Evolutionary conservation across 2,797 vertebrate genomes (phyloP), one percentile per base, ranked within the genome.

Genomic region (Gallinago nigripennis): DNA sequence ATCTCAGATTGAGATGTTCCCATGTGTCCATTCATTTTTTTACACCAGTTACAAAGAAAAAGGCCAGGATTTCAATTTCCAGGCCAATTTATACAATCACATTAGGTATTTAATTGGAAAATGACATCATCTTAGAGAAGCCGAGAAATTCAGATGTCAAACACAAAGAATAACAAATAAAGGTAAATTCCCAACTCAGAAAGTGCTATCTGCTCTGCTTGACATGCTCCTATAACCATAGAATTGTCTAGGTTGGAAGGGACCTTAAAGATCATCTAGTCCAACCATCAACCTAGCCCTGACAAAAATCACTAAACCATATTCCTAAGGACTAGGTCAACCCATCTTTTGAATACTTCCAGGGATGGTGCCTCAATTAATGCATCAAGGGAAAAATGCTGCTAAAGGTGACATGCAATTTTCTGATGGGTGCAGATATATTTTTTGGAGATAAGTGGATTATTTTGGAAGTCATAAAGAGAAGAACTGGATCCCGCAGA

Each of bases 141-240:
- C 45, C 45, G 37, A 89, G 41, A 87, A 95, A 93, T 78, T 75
- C 72, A 68, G 31, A 89, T 58, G 72, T 93, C 79, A 88, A 90
- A 88, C 45, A 75, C 17, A 66, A 91, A 77, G 33, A 85, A 68
- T 53, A 92, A 83, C 57, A 87, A 86, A 83, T 57, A 89, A 60
- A 89, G 85, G 77, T 93, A 88, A 91, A 96, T 58, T 69, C 46
- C 66, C 57, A 83, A 65, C 45, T 72, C 35, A 51, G 85, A 93
- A 94, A 92, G 92, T 35, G 54, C 58, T 66, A 86, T 71, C 72
- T 85, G 76, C 66, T 91, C 43, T 82, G 41, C 37, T 35, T 89
- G 63, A 92, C 51, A 63, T 69, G 30, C 28, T 88, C 51, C 77
- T 92, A 23, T 69, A 91, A 39, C 6, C 39, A 39, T 39, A 39